phyloP scores from a whole-genome alignment of 2,113 vertebrate species.

The Tachycineta bicolor region DNA sequence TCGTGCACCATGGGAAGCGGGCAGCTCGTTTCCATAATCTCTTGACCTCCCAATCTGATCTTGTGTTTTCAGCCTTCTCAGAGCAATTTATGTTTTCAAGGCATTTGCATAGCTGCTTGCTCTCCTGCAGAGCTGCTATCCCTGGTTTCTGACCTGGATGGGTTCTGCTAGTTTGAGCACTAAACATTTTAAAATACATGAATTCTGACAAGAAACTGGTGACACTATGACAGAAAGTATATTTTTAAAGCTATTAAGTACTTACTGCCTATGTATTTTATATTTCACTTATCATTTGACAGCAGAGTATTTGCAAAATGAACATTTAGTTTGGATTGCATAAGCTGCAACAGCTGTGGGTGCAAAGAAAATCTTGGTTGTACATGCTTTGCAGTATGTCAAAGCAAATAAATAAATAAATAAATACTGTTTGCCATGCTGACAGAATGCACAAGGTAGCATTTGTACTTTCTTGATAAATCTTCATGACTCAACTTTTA shows the following conservation, averaged over 20 bases:
- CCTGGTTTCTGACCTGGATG: not conserved
- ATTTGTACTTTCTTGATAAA: not conserved
- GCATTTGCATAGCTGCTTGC: not conserved
- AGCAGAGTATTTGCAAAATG: conserved; percentile 51
- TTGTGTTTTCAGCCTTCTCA: conserved; percentile 1
- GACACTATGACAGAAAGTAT: conserved; percentile 26
- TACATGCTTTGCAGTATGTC: not conserved
- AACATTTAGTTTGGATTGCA: conserved; percentile 37
- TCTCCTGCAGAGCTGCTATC: not conserved
- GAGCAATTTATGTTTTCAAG: conserved; percentile 17
- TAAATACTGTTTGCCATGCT: not conserved
- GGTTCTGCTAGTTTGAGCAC: not conserved
- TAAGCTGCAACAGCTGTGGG: conserved; percentile 12
- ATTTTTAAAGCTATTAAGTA: conserved; percentile 64
- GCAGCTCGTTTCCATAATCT: conserved; percentile 13
- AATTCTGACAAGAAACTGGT: conserved; percentile 50
- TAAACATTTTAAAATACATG: conserved; percentile 26
- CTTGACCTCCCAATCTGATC: conserved; percentile 11
- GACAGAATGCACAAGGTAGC: not conserved
- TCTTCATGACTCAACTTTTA: not conserved
- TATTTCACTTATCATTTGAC: conserved; percentile 58
- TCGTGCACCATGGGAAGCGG: not conserved
- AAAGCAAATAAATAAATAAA: not conserved
- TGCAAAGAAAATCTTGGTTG: not conserved
- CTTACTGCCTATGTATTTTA: conserved; percentile 7